Conservation (phyloP, 2,888 invertebrate species). For the Dasysyrphus albostriatus region DNA sequence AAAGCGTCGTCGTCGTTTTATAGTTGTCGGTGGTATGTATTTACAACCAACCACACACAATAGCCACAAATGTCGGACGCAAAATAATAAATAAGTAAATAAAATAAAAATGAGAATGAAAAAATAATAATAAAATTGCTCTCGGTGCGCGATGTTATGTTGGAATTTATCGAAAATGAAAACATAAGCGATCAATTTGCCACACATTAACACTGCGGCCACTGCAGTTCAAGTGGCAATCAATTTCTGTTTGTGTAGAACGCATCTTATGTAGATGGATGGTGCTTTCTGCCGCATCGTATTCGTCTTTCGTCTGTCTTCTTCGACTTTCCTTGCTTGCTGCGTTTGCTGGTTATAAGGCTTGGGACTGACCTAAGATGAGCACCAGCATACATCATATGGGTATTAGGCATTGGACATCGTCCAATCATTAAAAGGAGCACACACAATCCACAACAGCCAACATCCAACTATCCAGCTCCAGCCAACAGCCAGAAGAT, state of each 20-base stretch:
- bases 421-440: conserved; percentile 28
- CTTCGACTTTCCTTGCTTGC: conserved; percentile 17
- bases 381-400: conserved; percentile 9
- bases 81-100: conserved; percentile 56
- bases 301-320: neutral
- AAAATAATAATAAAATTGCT: conserved; percentile 48
- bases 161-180: conserved; percentile 74
- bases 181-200: conserved; percentile 75
- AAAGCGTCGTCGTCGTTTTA: conserved; percentile 31
- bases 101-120: conserved; percentile 39
- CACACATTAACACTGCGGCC: conserved; percentile 73
- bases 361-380: conserved; percentile 23
- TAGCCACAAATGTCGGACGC: conserved; percentile 59
- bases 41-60: conserved; percentile 30
- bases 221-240: conserved; percentile 75
- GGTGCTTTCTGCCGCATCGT: conserved; percentile 3
- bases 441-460: neutral
- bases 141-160: conserved; percentile 45
- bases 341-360: conserved; percentile 11
- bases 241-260: conserved; percentile 70
- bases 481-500: conserved; percentile 1
- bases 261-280: conserved; percentile 41
- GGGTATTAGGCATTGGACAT: conserved; percentile 18
- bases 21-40: conserved; percentile 1
- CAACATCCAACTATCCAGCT: conserved; percentile 9